A percentile compares a stretch with the other conserved stretches of the same genome.
phyloP scores from a whole-genome alignment of 2,113 vertebrate species.

The Heptranchias perlo region DNA sequence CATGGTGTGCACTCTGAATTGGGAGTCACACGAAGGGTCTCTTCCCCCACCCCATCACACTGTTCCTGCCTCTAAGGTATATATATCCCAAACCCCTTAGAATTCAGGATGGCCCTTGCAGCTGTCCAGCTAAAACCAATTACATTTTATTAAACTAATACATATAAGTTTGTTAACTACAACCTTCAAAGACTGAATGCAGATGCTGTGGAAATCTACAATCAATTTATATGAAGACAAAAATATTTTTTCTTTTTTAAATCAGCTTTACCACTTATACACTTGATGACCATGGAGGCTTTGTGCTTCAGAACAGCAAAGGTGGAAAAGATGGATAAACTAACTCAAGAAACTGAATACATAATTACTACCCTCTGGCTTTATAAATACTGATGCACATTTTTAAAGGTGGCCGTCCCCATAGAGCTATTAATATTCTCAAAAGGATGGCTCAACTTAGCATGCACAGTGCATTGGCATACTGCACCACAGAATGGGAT shows the following conservation, averaged over 20 bases:
- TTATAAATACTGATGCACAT: background rate
- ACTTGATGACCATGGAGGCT: background rate
- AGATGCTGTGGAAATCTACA: too few relatives aligned
- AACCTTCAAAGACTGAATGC: too few relatives aligned
- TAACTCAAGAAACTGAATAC: background rate
- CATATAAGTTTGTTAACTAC: too few relatives aligned
- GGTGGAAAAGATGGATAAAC: background rate
- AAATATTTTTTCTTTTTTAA: background rate
- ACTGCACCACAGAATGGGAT: background rate
- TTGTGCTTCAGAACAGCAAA: background rate
- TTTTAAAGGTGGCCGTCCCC: background rate
- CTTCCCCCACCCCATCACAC: too few relatives aligned
- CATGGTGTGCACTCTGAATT: too few relatives aligned
- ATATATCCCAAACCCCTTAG: too few relatives aligned
- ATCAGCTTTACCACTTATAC: background rate
- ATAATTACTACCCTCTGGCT: background rate
- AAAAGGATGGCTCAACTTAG: background rate
- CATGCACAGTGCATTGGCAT: background rate
- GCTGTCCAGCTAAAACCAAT: too few relatives aligned
- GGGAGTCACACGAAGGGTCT: too few relatives aligned
- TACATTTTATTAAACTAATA: too few relatives aligned
- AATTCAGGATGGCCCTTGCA: too few relatives aligned
- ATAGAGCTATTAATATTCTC: background rate
- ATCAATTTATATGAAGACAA: too few relatives aligned
- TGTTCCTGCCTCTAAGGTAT: too few relatives aligned